Evolutionary conservation across 2,113 vertebrate species (phyloP).

Genomic region (Phasianus colchicus): DNA sequence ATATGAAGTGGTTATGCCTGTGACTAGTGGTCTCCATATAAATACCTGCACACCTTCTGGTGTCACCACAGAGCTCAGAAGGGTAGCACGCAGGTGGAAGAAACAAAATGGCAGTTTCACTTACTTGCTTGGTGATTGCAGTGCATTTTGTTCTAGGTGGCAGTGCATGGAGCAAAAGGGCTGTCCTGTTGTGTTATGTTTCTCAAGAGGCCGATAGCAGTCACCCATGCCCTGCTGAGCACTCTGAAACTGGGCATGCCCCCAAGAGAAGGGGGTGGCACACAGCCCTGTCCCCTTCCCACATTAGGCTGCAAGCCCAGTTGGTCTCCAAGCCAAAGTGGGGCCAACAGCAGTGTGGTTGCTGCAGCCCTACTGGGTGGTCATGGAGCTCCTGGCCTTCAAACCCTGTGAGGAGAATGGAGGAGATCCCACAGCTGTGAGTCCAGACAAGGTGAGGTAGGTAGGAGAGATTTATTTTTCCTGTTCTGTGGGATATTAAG

Average conservation of each 20-base stretch:
- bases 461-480: not conserved
- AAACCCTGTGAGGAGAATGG: not conserved
- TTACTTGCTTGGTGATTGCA: not conserved
- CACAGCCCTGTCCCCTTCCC: not conserved
- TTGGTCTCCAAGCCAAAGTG: not conserved
- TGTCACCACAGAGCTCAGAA: not conserved
- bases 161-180: not conserved
- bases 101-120: not conserved
- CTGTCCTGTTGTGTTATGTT: not conserved
- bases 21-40: too few species aligned
- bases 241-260: not conserved
- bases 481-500: not conserved
- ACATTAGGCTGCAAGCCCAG: rapidly evolving
- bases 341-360: rapidly evolving
- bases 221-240: not conserved
- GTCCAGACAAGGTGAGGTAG: not conserved
- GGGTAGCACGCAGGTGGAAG: not conserved
- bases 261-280: not conserved
- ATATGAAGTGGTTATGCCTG: not conserved
- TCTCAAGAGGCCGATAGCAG: not conserved
- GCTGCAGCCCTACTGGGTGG: not conserved
- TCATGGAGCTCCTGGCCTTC: not conserved
- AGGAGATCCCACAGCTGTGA: rapidly evolving
- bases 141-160: not conserved
- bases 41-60: not conserved